These are phyloP conservation scores for Trichonephila clavata DNA, from an alignment of 1,140 invertebrate species.

Conservation along the genomic window DNA sequence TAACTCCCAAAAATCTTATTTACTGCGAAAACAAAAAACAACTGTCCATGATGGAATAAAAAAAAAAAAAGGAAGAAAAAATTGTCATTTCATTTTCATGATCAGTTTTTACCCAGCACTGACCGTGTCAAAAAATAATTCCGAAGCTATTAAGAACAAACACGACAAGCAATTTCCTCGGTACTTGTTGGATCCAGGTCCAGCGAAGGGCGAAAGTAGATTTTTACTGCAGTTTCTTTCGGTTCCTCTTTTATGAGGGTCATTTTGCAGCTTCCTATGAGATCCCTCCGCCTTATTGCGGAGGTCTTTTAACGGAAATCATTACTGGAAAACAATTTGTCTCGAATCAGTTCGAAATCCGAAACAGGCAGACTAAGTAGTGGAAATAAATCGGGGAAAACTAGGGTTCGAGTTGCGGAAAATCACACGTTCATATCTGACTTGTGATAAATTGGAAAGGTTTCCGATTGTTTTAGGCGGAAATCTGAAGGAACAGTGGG, in stretches of 20 bases:
- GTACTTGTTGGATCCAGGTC: background rate
- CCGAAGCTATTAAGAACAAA: constrained; percentile 45
- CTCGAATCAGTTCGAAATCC: constrained; percentile 40
- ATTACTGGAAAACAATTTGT: constrained; percentile 65
- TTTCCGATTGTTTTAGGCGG: background rate
- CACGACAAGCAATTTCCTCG: constrained; percentile 67
- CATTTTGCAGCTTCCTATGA: constrained; percentile 59
- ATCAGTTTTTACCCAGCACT: background rate
- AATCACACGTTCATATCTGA: background rate
- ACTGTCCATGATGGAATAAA: background rate
- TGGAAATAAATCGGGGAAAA: background rate
- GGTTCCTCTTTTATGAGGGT: constrained; percentile 56
- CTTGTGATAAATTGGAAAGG: constrained; percentile 18
- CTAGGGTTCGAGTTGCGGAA: constrained; percentile 3
- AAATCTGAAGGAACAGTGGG: background rate
- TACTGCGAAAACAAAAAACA: too few species aligned
- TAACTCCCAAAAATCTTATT: too few species aligned
- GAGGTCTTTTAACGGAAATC: constrained; percentile 58
- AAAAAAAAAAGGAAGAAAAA: background rate
- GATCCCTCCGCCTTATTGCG: constrained; percentile 11
- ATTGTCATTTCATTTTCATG: constrained; percentile 44
- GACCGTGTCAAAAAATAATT: constrained; percentile 14
- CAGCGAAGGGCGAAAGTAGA: constrained; percentile 10
- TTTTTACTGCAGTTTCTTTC: constrained; percentile 64
- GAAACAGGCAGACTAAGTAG: background rate